Conservation (phyloP, 2,888 invertebrate genomes). For the Protula sp. region DNA sequence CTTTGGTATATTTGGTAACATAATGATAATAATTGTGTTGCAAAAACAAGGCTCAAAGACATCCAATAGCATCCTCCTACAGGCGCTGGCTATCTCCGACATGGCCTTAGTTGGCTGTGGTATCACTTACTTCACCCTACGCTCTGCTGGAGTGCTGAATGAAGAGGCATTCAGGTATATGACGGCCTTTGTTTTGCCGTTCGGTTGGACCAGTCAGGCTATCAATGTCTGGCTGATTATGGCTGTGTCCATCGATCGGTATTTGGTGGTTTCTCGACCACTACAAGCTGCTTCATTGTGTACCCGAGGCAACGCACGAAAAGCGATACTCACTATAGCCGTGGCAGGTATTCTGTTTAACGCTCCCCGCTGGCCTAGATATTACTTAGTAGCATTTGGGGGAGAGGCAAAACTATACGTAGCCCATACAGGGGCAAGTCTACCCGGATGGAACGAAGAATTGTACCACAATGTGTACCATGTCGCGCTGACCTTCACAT, state of each 20-base stretch:
- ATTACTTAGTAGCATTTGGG: slow-evolving; percentile 6
- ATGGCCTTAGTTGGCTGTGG: slow-evolving; percentile 4
- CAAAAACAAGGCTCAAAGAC: slow-evolving; percentile 1
- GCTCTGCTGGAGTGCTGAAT: slow-evolving; percentile 1
- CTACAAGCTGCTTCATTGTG: slow-evolving; percentile 6
- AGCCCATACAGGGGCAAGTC: slow-evolving; percentile 1
- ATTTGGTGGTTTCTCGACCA: slow-evolving; percentile 7
- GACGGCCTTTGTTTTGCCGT: slow-evolving; percentile 10
- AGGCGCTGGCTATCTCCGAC: slow-evolving; percentile 10
- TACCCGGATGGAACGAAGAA: slow-evolving; percentile 7
- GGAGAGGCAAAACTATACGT: neutral
- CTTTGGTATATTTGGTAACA: slow-evolving; percentile 8
- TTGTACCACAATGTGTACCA: slow-evolving; percentile 13
- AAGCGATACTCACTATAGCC: neutral
- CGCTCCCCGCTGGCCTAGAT: slow-evolving; percentile 7
- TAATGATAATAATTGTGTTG: neutral
- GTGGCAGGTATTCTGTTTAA: slow-evolving; percentile 8
- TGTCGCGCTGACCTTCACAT: slow-evolving; percentile 4
- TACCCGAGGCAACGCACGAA: slow-evolving; percentile 6
- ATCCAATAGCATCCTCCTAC: slow-evolving; percentile 9
- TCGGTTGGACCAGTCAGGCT: slow-evolving; percentile 15
- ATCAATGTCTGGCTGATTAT: slow-evolving; percentile 11
- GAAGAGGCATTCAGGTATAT: slow-evolving; percentile 1
- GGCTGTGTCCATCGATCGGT: slow-evolving; percentile 9
- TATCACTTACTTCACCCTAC: slow-evolving; percentile 7